A percentile compares a stretch with the other conserved stretches of the same genome.
Conservation (phyloP, 2,888 invertebrate genomes). For the Pachymerium ferrugineum region DNA sequence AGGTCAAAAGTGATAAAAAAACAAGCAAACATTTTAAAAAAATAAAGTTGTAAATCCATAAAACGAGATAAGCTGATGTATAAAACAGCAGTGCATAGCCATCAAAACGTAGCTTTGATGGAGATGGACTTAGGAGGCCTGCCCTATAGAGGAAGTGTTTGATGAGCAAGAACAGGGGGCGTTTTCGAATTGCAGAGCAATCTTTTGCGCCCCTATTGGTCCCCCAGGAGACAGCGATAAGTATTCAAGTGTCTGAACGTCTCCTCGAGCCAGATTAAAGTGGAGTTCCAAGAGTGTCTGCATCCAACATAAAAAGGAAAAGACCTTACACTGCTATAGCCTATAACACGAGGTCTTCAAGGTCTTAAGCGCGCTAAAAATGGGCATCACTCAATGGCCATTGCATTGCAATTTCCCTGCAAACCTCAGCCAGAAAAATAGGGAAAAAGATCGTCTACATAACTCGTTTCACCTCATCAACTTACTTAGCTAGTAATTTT, state of each 20-base stretch:
- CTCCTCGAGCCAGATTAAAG: constrained; percentile 8
- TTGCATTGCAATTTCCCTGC: neutral
- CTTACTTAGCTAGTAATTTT: neutral
- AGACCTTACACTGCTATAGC: neutral
- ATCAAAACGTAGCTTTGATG: neutral
- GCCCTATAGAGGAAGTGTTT: neutral
- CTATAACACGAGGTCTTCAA: neutral
- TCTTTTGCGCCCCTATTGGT: constrained; percentile 13
- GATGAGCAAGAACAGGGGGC: constrained; percentile 3
- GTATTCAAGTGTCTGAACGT: constrained; percentile 8
- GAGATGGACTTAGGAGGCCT: neutral
- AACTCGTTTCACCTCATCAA: neutral
- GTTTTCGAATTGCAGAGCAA: constrained; percentile 13
- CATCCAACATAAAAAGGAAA: constrained; percentile 5
- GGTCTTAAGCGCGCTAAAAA: neutral
- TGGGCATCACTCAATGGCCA: neutral
- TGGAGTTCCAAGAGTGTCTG: neutral
- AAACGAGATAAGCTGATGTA: neutral
- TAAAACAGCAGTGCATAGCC: constrained; percentile 7
- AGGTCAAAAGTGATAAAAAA: neutral
- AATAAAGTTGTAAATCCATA: neutral
- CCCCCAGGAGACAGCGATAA: constrained; percentile 13
- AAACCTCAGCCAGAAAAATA: too few species aligned
- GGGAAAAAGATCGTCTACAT: too few species aligned
- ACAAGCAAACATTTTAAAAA: neutral